Evolutionary conservation across 2,113 vertebrate genomes (phyloP).

Genomic region (Passer domesticus): DNA sequence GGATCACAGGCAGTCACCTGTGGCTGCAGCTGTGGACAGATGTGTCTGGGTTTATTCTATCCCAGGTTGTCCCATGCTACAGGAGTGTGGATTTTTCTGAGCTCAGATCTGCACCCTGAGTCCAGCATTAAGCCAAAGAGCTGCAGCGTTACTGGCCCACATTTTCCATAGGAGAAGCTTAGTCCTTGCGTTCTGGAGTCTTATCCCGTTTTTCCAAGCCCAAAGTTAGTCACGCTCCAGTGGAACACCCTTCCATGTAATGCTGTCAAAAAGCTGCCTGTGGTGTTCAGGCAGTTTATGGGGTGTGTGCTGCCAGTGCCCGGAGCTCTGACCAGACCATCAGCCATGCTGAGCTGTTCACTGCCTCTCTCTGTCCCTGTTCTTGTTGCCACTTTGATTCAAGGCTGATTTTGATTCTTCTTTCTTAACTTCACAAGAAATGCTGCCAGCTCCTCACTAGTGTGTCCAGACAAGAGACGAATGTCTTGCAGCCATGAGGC

Average conservation of each 20-base stretch:
- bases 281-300: not conserved
- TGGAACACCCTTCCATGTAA: not conserved
- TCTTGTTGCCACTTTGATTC: not conserved
- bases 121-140: fast-evolving
- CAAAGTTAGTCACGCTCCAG: not conserved
- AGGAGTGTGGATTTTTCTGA: not conserved
- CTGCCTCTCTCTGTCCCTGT: not conserved
- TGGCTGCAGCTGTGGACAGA: not conserved
- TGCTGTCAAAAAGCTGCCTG: not conserved
- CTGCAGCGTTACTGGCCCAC: not conserved
- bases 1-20: not conserved
- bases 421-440: not conserved
- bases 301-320: not conserved
- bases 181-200: not conserved
- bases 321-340: not conserved
- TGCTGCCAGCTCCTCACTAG: not conserved
- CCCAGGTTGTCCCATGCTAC: not conserved
- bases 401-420: not conserved
- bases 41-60: not conserved
- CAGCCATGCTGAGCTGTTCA: not conserved
- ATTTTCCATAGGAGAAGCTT: not conserved
- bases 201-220: not conserved
- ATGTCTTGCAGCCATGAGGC: not conserved
- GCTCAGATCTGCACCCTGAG: not conserved
- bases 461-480: not conserved